Evolutionary conservation across 2,113 vertebrate genomes (phyloP).

Genomic region (Zingel zingel): DNA sequence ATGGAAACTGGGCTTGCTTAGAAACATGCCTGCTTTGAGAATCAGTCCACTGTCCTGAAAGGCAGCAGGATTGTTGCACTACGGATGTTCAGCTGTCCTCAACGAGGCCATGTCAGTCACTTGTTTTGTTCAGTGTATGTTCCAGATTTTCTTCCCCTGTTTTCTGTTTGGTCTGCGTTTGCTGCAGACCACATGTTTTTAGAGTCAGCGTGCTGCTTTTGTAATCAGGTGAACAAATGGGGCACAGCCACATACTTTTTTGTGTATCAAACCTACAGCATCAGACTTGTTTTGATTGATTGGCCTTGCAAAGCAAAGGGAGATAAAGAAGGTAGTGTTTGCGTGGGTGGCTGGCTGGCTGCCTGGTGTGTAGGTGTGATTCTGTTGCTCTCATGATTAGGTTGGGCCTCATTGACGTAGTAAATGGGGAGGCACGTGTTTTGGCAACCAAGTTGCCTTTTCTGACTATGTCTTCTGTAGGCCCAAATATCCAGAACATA

Average conservation of each 20-base stretch:
- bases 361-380: constrained; percentile 30
- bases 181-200: constrained; percentile 76
- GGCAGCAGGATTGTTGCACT: constrained; percentile 17
- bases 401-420: constrained; percentile 38
- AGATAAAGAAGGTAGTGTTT: constrained; percentile 40
- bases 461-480: constrained; percentile 23
- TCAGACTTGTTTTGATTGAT: constrained; percentile 29
- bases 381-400: constrained; percentile 12
- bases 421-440: constrained; percentile 62
- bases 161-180: constrained; percentile 42
- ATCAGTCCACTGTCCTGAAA: constrained; percentile 44
- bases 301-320: constrained; percentile 15
- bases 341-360: not conserved
- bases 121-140: constrained; percentile 26
- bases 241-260: constrained; percentile 30
- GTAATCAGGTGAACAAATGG: constrained; percentile 64
- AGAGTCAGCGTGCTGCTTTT: constrained; percentile 68
- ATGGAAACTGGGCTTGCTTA: constrained; percentile 38
- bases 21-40: constrained; percentile 45
- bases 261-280: constrained; percentile 36
- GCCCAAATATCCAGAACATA: constrained; percentile 7
- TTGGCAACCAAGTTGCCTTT: constrained; percentile 42
- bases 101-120: constrained; percentile 39
- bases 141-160: constrained; percentile 64
- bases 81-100: constrained; percentile 46